Percentiles rank a stretch among this genome's conserved stretches.
phyloP scores from a whole-genome alignment of 2,888 invertebrate species.

The Acrobasis consociella region DNA sequence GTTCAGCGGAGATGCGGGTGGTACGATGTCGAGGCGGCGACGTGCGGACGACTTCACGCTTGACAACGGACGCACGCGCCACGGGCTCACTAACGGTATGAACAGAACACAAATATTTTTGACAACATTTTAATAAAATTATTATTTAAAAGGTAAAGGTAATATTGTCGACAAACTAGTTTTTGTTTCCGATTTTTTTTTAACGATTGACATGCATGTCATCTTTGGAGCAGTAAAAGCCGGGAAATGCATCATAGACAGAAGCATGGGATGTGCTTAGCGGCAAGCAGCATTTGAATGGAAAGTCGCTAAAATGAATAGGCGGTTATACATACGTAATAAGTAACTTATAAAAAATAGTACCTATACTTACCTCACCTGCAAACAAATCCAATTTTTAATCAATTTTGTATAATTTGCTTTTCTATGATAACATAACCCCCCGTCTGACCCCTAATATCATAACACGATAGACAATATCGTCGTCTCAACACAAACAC shows the following conservation, averaged over 20 bases:
- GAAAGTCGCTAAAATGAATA: background rate
- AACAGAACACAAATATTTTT: background rate
- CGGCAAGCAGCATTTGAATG: too few species aligned
- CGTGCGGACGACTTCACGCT: conserved; percentile 70
- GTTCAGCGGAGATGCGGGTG: conserved; percentile 60
- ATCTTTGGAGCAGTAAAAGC: too few species aligned
- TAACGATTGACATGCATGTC: too few species aligned
- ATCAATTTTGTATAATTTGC: too few species aligned
- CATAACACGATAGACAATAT: conserved; percentile 1
- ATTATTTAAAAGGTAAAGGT: too few species aligned
- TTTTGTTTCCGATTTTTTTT: background rate
- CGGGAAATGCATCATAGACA: too few species aligned
- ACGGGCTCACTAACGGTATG: conserved; percentile 68
- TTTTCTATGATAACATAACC: background rate
- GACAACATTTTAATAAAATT: too few species aligned
- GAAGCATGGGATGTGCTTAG: too few species aligned
- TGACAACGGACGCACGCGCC: conserved; percentile 64
- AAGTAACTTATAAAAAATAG: background rate
- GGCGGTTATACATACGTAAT: background rate
- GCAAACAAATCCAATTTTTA: too few species aligned
- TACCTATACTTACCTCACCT: too few species aligned
- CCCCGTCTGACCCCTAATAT: background rate
- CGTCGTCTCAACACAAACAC: conserved; percentile 8
- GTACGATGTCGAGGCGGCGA: conserved; percentile 65
- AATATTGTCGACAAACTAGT: too few species aligned